These are phyloP conservation scores for Acholoe squamosa DNA, from an alignment of 2,888 invertebrate genomes.

Conservation along the genomic window DNA sequence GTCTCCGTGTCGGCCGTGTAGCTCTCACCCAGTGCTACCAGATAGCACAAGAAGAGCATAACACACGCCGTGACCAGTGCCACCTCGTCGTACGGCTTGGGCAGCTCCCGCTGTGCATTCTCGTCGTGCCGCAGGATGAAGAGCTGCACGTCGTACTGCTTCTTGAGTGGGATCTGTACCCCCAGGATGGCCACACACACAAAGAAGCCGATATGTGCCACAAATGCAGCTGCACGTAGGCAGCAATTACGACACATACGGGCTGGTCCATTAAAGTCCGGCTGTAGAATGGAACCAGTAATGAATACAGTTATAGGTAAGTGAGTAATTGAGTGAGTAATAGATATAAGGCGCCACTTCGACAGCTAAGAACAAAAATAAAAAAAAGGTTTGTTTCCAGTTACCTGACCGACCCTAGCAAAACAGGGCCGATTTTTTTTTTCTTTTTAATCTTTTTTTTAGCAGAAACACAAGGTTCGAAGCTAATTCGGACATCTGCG, in stretches of 20 bases:
- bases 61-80: conserved; percentile 48
- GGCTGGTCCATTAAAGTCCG: conserved; percentile 16
- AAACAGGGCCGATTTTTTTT: no score
- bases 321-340: no score
- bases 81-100: conserved; percentile 54
- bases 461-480: no score
- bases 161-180: conserved; percentile 57
- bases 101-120: conserved; percentile 52
- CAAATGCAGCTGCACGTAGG: conserved; percentile 22
- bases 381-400: no score
- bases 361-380: background rate
- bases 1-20: conserved; percentile 53
- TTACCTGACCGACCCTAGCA: no score
- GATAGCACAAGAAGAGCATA: conserved; percentile 54
- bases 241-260: conserved; percentile 40
- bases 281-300: background rate
- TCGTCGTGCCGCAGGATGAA: conserved; percentile 55
- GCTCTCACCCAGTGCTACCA: conserved; percentile 48
- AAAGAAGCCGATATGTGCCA: conserved; percentile 52
- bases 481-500: no score
- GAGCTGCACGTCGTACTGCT: conserved; percentile 42
- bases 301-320: background rate
- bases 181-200: conserved; percentile 52
- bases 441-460: no score
- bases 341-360: background rate